Conservation (phyloP, 2,888 invertebrate species). For the Orthonevra nobilis region DNA sequence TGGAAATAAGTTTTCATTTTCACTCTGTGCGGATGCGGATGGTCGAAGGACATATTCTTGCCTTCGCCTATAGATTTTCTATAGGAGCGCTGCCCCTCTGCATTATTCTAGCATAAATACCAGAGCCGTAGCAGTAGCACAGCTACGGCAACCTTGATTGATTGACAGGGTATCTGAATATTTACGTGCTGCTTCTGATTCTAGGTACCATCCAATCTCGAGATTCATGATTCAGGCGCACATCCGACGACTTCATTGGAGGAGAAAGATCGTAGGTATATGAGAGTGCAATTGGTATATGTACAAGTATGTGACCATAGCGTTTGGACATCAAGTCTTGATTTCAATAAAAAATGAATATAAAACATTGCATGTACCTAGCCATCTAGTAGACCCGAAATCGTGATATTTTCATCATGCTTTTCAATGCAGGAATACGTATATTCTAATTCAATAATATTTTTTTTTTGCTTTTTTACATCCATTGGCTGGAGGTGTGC, state of each 20-base stretch:
- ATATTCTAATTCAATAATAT: constrained; percentile 61
- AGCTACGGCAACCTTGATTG: constrained; percentile 65
- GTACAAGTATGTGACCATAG: constrained; percentile 45
- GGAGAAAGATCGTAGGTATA: constrained; percentile 69
- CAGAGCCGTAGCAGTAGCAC: constrained; percentile 51
- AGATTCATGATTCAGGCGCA: constrained; percentile 70
- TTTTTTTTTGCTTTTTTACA: constrained; percentile 29
- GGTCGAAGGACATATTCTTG: constrained; percentile 67
- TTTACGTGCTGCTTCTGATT: constrained; percentile 68
- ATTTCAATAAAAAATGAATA: constrained; percentile 65
- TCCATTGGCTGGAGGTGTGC: constrained; percentile 23
- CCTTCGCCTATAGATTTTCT: constrained; percentile 59
- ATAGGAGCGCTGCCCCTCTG: constrained; percentile 13
- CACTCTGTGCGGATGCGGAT: constrained; percentile 51
- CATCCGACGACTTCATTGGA: constrained; percentile 69
- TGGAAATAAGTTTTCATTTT: constrained; percentile 68
- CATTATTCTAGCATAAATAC: constrained; percentile 60
- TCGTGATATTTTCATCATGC: constrained; percentile 60
- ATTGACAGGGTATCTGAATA: constrained; percentile 69
- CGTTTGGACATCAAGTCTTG: constrained; percentile 63
- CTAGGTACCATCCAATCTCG: constrained; percentile 59
- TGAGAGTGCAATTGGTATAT: constrained; percentile 61
- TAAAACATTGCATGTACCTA: constrained; percentile 43
- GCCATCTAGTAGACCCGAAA: constrained; percentile 36
- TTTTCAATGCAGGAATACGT: constrained; percentile 53